Conservation (phyloP, 2,888 invertebrate genomes). For the Tachina grossa region DNA sequence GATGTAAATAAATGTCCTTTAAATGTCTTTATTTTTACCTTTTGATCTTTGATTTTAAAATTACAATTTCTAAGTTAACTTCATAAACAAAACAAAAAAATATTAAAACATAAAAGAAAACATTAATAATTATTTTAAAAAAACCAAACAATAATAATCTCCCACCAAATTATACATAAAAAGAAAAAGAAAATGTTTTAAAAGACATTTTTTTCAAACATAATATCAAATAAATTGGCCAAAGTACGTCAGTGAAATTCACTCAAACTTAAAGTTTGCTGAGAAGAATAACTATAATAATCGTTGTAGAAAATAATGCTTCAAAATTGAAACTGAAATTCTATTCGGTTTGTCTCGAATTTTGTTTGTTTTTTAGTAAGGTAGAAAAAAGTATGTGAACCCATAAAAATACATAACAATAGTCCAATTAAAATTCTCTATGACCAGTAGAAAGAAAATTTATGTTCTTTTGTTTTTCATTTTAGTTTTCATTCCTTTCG, state of each 20-base stretch:
- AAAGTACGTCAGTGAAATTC: conserved; percentile 43
- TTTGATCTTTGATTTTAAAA: conserved; percentile 16
- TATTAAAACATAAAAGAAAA: conserved; percentile 23
- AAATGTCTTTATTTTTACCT: conserved; percentile 27
- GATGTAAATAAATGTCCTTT: conserved; percentile 61
- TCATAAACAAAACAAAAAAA: conserved; percentile 18
- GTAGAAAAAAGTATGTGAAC: conserved; percentile 81
- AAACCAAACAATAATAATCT: conserved; percentile 71
- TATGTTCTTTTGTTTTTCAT: conserved; percentile 51
- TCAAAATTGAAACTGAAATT: conserved; percentile 74
- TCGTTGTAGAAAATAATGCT: conserved; percentile 45
- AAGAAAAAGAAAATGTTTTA: conserved; percentile 5
- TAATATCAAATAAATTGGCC: conserved; percentile 34
- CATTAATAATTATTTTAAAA: not conserved
- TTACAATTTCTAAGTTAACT: conserved; percentile 13
- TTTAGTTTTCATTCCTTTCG: conserved; percentile 51
- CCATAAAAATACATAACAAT: conserved; percentile 54
- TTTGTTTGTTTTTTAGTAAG: conserved; percentile 81
- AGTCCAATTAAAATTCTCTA: conserved; percentile 49
- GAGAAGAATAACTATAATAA: conserved; percentile 21
- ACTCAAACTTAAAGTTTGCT: conserved; percentile 58
- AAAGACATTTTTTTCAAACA: not conserved
- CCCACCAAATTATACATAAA: conserved; percentile 71
- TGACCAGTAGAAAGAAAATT: conserved; percentile 47
- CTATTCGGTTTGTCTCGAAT: conserved; percentile 81